Base-by-base conservation (phyloP, 2,113 vertebrate species). In the Castor canadensis region DNA sequence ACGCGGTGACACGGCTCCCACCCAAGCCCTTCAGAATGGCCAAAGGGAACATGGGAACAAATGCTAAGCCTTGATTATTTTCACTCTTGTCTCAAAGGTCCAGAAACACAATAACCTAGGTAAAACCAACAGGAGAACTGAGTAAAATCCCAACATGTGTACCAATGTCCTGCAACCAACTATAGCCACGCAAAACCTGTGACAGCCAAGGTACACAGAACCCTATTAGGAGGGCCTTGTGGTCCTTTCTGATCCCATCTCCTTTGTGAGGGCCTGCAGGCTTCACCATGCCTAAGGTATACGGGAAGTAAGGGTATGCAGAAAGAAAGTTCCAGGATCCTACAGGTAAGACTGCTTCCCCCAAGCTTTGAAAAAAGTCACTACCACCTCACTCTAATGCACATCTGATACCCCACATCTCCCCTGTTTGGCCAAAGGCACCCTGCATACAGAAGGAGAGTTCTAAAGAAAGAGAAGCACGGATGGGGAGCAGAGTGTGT, bases 101-200 rank as follows among this genome's bases (percentile, higher is more conserved):
- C 11, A 2, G 24, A 49, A 38, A 49, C 12, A 3, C 16, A 4
- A 4, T 10, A 2, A 30, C 4, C 8, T 10, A 69, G 62, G 3
- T 2, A 28, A 56, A 54, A n/a, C 30, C 20, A 49, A 60, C 12
- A 26, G 5, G 54, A 1, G 20, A 60, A 28, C 28, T 26, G 35
- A 24, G 47, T 15, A 11, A 54, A 35, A 66, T 0, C 62, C 12
- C 17, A 2, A 1, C 0, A 0, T 32, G 52, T 11, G 16, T 19
- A 5, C 26, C 58, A 6, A 38, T 13, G 30, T 15, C 69, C 30
- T 0, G 0, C 15, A 5, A 19, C 22, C 35, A 30, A 22, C 22
- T 56, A 4, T 30, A 16, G 40, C 43, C 24, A 9, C 24, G 71
- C 1, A 15, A 60, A 3, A 6, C 60, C 26, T 24, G 11, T 0